Evolutionary conservation across 1,140 invertebrate species (phyloP).

Genomic region (Scaptomyza pallida): DNA sequence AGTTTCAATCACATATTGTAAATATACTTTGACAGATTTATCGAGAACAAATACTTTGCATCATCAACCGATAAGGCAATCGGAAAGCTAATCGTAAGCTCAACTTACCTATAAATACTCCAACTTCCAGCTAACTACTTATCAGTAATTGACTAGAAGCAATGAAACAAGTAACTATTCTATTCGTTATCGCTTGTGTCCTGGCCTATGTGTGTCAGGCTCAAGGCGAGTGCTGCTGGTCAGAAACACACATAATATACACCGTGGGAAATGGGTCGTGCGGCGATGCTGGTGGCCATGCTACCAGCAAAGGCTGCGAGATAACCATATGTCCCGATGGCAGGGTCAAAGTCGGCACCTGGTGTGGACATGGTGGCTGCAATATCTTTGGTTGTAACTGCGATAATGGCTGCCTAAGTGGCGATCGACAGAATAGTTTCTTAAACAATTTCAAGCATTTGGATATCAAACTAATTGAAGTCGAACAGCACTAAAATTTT

Average conservation of each 20-base stretch:
- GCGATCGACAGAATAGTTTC: conserved; percentile 18
- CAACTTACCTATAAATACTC: neutral
- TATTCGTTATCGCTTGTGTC: neutral
- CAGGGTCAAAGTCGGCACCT: conserved; percentile 8
- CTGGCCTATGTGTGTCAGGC: neutral
- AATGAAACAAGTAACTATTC: conserved; percentile 5
- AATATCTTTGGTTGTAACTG: conserved; percentile 22
- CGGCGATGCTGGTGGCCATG: conserved; percentile 2
- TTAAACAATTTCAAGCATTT: neutral
- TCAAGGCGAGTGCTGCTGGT: conserved; percentile 3
- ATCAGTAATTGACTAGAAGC: too few relatives aligned
- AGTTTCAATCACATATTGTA: too few relatives aligned
- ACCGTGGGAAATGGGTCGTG: neutral
- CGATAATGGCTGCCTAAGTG: conserved; percentile 8
- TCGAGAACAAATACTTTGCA: too few relatives aligned
- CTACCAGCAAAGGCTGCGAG: neutral
- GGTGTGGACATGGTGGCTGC: conserved; percentile 24
- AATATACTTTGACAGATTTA: too few relatives aligned
- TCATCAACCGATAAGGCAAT: too few relatives aligned
- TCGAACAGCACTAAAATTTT: too few relatives aligned
- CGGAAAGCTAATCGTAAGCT: too few relatives aligned
- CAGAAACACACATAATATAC: neutral
- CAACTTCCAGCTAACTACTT: neutral
- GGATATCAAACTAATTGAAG: neutral
- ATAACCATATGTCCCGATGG: conserved; percentile 32